Percentiles rank a stretch among this genome's conserved stretches.
Conservation (phyloP, 2,888 invertebrate genomes). For the Dichetophora obliterata region DNA sequence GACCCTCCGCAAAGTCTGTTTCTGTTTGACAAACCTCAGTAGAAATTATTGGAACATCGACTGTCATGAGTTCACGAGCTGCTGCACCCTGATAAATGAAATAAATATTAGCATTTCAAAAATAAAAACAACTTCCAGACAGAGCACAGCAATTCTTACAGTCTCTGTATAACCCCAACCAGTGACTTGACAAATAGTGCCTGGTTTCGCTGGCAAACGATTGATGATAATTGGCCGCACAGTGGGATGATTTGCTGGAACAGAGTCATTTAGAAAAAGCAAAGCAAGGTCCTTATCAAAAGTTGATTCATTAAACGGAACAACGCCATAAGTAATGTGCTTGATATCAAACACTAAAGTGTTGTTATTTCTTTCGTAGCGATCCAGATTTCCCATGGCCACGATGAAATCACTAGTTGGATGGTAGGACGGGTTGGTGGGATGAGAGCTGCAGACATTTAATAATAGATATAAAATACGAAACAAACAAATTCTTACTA, state of each 20-base stretch:
- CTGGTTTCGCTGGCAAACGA: constrained; percentile 44
- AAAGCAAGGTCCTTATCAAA: constrained; percentile 62
- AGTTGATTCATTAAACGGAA: constrained; percentile 53
- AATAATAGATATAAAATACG: background rate
- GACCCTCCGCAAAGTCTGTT: constrained; percentile 44
- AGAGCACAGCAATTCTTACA: constrained; percentile 43
- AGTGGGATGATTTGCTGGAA: constrained; percentile 60
- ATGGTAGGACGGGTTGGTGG: constrained; percentile 49
- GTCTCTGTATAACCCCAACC: constrained; percentile 65
- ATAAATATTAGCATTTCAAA: too few species aligned
- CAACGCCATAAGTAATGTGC: constrained; percentile 45
- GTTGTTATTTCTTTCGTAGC: constrained; percentile 54
- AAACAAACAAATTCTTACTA: background rate
- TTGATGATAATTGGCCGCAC: constrained; percentile 58
- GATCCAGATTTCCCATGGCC: constrained; percentile 66
- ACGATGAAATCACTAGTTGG: constrained; percentile 55
- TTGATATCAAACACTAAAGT: constrained; percentile 57
- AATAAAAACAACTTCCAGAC: constrained; percentile 7
- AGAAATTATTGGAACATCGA: constrained; percentile 59
- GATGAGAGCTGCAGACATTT: constrained; percentile 38
- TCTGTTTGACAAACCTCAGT: constrained; percentile 59
- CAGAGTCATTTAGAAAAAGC: constrained; percentile 57
- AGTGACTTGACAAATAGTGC: constrained; percentile 61
- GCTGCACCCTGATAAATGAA: constrained; percentile 43
- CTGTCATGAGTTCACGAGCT: constrained; percentile 55